Percentiles rank a stretch among this genome's conserved stretches.
phyloP scores from a whole-genome alignment of 1,140 invertebrate genomes.

The Hylaeus volcanicus region DNA sequence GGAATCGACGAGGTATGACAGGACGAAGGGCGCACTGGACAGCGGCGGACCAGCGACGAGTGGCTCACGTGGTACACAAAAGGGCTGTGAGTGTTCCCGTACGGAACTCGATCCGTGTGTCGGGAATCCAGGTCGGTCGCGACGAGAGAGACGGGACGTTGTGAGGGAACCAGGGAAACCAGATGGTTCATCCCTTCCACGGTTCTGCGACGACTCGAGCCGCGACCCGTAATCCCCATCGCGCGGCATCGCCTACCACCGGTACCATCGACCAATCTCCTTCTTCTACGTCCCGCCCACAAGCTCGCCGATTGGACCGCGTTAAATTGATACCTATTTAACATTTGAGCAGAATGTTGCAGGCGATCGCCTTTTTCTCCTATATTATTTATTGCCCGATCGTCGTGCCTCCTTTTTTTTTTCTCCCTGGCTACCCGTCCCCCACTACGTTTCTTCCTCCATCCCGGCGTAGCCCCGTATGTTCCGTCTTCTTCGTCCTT shows the following conservation, averaged over 20 bases:
- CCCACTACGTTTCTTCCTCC: slow-evolving; percentile 20
- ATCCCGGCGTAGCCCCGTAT: slow-evolving; percentile 27
- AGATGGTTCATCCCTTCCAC: slow-evolving; percentile 70
- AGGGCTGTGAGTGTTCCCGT: slow-evolving; percentile 17
- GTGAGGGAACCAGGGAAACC: slow-evolving; percentile 66
- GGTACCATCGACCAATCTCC: slow-evolving; percentile 58
- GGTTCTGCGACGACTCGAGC: slow-evolving; percentile 36
- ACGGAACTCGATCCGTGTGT: slow-evolving; percentile 27
- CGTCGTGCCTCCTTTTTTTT: slow-evolving; percentile 69
- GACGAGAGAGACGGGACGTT: slow-evolving; percentile 63
- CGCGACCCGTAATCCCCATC: slow-evolving; percentile 29
- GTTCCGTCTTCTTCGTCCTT: slow-evolving; percentile 49
- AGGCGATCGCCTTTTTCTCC: slow-evolving; percentile 75
- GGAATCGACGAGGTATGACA: no score
- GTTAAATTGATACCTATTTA: slow-evolving; percentile 79
- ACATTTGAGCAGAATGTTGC: slow-evolving; percentile 78
- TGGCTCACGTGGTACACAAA: slow-evolving; percentile 31
- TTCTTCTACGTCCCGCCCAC: slow-evolving; percentile 60
- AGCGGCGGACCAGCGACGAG: neutral
- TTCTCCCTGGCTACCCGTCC: slow-evolving; percentile 13
- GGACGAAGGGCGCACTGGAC: neutral
- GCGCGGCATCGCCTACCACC: slow-evolving; percentile 48
- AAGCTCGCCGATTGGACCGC: slow-evolving; percentile 66
- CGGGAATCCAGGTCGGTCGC: slow-evolving; percentile 55
- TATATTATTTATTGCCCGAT: slow-evolving; percentile 77